These are phyloP conservation scores for Mesoclemmys tuberculata DNA, from an alignment of 2,113 vertebrate genomes.

Conservation along the genomic window DNA sequence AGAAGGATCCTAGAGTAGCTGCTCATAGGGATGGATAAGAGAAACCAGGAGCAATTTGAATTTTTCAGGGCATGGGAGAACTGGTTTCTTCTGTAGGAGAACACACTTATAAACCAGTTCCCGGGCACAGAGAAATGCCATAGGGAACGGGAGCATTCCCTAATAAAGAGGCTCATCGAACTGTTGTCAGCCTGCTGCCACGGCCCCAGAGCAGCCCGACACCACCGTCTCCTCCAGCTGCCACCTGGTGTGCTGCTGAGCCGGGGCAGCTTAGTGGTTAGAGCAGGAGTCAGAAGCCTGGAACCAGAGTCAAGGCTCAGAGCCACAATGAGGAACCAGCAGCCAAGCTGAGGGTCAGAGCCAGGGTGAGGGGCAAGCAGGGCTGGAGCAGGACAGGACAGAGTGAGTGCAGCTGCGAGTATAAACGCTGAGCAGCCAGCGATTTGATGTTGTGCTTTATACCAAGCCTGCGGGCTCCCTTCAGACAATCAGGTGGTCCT, in stretches of 20 bases:
- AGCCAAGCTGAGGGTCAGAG: neutral
- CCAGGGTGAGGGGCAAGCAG: neutral
- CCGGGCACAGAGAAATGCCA: neutral
- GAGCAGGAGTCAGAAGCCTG: neutral
- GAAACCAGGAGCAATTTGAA: too few species aligned
- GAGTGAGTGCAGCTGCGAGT: neutral
- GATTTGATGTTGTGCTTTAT: neutral
- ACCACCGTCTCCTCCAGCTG: neutral
- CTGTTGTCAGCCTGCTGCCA: neutral
- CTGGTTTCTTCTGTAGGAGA: neutral
- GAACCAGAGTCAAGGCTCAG: neutral
- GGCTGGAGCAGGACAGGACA: neutral
- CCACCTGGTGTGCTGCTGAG: neutral
- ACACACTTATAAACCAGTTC: neutral
- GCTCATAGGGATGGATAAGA: neutral
- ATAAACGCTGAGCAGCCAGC: neutral
- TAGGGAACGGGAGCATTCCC: neutral
- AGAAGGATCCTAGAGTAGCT: neutral
- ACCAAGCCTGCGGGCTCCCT: neutral
- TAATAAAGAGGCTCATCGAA: neutral
- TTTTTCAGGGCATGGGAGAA: neutral
- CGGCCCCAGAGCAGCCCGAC: neutral
- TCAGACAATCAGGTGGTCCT: neutral
- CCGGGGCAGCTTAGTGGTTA: neutral
- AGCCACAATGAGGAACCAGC: neutral